Evolutionary conservation across 2,888 invertebrate species (phyloP).

Genomic region (Nomada ferruginata): DNA sequence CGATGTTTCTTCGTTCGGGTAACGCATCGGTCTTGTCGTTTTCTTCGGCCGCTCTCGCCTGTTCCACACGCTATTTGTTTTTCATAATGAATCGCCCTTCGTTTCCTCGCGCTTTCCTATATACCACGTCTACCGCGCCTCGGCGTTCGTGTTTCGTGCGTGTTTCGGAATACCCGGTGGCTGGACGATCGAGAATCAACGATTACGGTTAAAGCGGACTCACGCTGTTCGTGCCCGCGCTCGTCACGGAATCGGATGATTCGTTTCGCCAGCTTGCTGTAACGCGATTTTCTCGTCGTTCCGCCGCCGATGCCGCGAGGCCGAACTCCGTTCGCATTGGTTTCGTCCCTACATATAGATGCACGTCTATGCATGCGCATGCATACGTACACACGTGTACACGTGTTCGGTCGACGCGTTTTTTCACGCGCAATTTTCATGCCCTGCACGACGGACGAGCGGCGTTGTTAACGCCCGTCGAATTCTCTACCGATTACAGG

Average conservation of each 20-base stretch:
- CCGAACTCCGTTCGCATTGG: constrained; percentile 32
- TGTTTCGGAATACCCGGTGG: constrained; percentile 35
- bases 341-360: constrained; percentile 46
- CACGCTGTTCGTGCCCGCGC: constrained; percentile 35
- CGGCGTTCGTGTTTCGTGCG: constrained; percentile 30
- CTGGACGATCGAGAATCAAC: constrained; percentile 44
- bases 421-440: constrained; percentile 39
- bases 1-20: constrained; percentile 12
- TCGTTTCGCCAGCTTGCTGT: constrained; percentile 56
- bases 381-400: constrained; percentile 39
- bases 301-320: constrained; percentile 4
- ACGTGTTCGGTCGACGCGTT: constrained; percentile 5
- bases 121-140: not conserved
- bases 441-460: not conserved
- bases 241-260: constrained; percentile 62
- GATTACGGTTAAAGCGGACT: constrained; percentile 26
- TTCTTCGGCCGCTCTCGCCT: constrained; percentile 23
- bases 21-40: constrained; percentile 32
- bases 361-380: not conserved
- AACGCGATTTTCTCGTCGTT: constrained; percentile 65
- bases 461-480: not conserved
- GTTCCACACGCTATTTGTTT: constrained; percentile 31
- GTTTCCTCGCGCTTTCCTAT: constrained; percentile 36
- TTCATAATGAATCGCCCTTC: constrained; percentile 46
- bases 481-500: constrained; percentile 42